phyloP scores from a whole-genome alignment of 2,888 invertebrate species.

The Erebia epiphron region DNA sequence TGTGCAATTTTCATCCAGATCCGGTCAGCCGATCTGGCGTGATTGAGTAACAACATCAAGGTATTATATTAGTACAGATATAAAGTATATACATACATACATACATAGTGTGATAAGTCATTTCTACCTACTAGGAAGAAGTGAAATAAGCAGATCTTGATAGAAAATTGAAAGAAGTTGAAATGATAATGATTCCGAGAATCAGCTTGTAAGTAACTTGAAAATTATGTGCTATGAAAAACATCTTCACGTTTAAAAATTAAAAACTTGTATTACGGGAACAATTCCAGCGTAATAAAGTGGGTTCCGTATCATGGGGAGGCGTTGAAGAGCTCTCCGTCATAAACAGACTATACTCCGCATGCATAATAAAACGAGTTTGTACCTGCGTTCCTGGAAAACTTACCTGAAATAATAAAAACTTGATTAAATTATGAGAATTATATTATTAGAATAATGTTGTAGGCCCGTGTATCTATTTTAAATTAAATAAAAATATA shows the following conservation, averaged over 20 bases:
- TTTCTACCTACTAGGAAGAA: too few relatives aligned
- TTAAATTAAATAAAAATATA: not conserved
- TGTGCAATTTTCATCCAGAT: too few relatives aligned
- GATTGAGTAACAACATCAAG: too few relatives aligned
- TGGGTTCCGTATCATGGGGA: not conserved
- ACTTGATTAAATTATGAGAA: not conserved
- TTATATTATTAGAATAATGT: not conserved
- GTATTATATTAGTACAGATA: too few relatives aligned
- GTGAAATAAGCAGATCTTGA: too few relatives aligned
- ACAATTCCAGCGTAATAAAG: not conserved
- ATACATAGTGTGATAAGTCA: too few relatives aligned
- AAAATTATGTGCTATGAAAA: not conserved
- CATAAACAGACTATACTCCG: constrained; percentile 3
- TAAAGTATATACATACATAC: too few relatives aligned
- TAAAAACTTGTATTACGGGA: not conserved
- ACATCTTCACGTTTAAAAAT: not conserved
- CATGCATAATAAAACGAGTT: constrained; percentile 9
- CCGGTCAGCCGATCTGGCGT: too few relatives aligned
- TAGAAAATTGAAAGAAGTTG: too few relatives aligned
- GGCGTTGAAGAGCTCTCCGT: constrained; percentile 4
- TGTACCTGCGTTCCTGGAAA: not conserved
- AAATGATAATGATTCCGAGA: too few relatives aligned
- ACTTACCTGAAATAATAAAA: not conserved
- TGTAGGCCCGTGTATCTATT: not conserved
- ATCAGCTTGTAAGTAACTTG: too few relatives aligned